Percentiles rank a stretch among this genome's conserved stretches.
Conservation (phyloP, 2,888 invertebrate genomes). For the Lampropteryx suffumata region DNA sequence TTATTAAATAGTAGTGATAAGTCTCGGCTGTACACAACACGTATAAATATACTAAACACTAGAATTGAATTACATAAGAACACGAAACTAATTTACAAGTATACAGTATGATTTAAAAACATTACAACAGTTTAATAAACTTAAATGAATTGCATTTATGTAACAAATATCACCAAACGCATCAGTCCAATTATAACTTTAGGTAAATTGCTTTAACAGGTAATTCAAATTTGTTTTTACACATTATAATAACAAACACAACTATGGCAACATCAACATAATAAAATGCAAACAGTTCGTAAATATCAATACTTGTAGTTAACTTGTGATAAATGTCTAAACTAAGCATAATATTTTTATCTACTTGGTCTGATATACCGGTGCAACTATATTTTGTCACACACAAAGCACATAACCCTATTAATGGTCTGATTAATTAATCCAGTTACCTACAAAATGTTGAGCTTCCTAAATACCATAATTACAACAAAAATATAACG, state of each 20-base stretch:
- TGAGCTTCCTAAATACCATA: conserved; percentile 26
- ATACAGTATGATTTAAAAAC: conserved; percentile 27
- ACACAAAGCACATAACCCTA: conserved; percentile 12
- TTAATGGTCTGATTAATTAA: neutral
- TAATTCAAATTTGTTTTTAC: conserved; percentile 49
- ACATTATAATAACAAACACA: conserved; percentile 41
- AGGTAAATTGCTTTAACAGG: conserved; percentile 62
- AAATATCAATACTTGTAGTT: conserved; percentile 29
- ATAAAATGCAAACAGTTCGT: conserved; percentile 30
- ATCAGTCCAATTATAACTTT: conserved; percentile 60
- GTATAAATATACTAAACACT: conserved; percentile 59
- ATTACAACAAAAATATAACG: conserved; percentile 36
- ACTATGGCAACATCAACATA: conserved; percentile 33
- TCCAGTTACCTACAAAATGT: conserved; percentile 26
- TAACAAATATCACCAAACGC: conserved; percentile 73
- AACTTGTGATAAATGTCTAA: conserved; percentile 15
- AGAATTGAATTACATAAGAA: conserved; percentile 36
- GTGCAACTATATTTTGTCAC: conserved; percentile 5
- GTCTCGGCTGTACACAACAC: conserved; percentile 71
- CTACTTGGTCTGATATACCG: conserved; percentile 22
- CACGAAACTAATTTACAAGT: conserved; percentile 55
- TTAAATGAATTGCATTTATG: conserved; percentile 53
- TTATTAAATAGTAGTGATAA: conserved; percentile 70
- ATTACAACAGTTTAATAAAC: conserved; percentile 58
- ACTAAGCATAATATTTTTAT: conserved; percentile 15